phyloP scores from a whole-genome alignment of 2,888 invertebrate species.

The Sympetrum striolatum region DNA sequence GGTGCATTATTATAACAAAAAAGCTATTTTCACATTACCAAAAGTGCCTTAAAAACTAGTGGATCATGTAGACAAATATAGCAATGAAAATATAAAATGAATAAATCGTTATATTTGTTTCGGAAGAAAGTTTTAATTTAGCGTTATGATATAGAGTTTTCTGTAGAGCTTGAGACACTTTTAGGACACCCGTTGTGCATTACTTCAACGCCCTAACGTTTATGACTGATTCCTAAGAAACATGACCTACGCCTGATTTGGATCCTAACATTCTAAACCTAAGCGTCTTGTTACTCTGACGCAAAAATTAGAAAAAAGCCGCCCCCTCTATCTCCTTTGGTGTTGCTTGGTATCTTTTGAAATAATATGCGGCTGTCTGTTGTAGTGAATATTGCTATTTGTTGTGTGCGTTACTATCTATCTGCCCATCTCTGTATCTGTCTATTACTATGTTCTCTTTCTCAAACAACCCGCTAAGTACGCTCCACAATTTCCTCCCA shows the following conservation, averaged over 20 bases:
- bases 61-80: too few species aligned
- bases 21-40: too few species aligned
- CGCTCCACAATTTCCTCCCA: neutral
- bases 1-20: too few species aligned
- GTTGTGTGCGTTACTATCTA: slow-evolving; percentile 36
- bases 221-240: neutral
- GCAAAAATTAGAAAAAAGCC: neutral
- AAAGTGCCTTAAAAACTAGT: too few species aligned
- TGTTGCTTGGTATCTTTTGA: slow-evolving; percentile 41
- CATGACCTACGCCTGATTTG: neutral
- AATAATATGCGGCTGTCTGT: slow-evolving; percentile 37
- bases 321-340: neutral
- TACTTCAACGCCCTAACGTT: neutral
- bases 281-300: neutral
- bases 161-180: too few species aligned
- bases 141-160: too few species aligned
- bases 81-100: too few species aligned
- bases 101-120: too few species aligned
- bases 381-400: slow-evolving; percentile 35
- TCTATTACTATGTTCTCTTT: slow-evolving; percentile 2
- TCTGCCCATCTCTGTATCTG: slow-evolving; percentile 22
- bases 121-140: too few species aligned
- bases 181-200: neutral
- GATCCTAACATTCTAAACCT: neutral
- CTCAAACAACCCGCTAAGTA: neutral